Evolutionary conservation across 2,888 invertebrate species (phyloP).

Genomic region (Hirtodrosophila trivittata): DNA sequence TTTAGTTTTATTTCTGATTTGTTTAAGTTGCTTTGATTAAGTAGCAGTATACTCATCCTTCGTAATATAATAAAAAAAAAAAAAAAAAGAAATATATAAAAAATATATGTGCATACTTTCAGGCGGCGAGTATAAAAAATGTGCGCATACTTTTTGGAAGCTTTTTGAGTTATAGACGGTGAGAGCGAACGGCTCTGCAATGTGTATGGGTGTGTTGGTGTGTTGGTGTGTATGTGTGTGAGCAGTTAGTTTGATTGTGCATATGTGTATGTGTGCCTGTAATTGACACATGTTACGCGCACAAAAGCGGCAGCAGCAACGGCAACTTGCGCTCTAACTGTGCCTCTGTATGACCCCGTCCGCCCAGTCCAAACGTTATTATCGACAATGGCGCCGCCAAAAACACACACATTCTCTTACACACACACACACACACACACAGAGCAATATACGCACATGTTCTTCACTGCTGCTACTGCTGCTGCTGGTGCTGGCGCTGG

Average conservation of each 20-base stretch:
- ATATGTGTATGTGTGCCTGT: conserved; percentile 65
- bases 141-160: conserved; percentile 76
- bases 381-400: conserved; percentile 77
- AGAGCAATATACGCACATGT: conserved; percentile 45
- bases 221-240: conserved; percentile 19
- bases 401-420: conserved; percentile 58
- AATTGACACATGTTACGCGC: conserved; percentile 83
- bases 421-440: conserved; percentile 20
- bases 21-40: too few species aligned
- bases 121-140: conserved; percentile 68
- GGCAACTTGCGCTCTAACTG: conserved; percentile 49
- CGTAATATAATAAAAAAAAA: too few species aligned
- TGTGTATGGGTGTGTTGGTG: conserved; percentile 10
- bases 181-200: conserved; percentile 43
- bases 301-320: conserved; percentile 63
- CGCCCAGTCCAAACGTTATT: conserved; percentile 66
- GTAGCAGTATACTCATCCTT: too few species aligned
- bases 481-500: conserved; percentile 51
- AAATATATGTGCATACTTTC: conserved; percentile 76
- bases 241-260: conserved; percentile 32
- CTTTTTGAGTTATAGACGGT: conserved; percentile 76
- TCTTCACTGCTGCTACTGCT: conserved; percentile 49
- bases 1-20: too few species aligned
- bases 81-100: too few species aligned
- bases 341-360: conserved; percentile 30